Evolutionary conservation across 2,888 invertebrate genomes (phyloP), one percentile per base, ranked within the genome.

Genomic region (Epinotia demarniana): DNA sequence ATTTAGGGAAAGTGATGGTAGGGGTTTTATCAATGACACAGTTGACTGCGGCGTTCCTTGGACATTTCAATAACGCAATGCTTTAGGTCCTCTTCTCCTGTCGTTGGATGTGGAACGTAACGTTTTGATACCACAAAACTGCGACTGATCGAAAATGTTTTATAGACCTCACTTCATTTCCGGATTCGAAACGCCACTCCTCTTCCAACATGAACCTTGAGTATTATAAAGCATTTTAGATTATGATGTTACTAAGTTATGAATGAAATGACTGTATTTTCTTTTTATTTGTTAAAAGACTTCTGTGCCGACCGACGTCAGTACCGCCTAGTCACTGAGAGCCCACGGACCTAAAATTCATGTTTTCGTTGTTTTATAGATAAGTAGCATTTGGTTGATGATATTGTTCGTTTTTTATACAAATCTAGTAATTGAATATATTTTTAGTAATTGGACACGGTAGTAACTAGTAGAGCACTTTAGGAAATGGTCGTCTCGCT

Each of bases 281-380:
- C 82, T 81, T 83, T 81, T 82, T 80, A 83, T 83, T 81, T 84
- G 86, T 89, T 87, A 84, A 85, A 85, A 83, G 85, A 84, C 84
- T 84, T 85, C 82, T 81, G 80, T 84, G 83, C 85, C 82, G 82
- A 84, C 82, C 83, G 83, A 84, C 84, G 86, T 90, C 89, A 87
- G 88, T 89, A 92, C 94, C 94, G 94, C 94, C 94, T 94, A 94
- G 93, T 94, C 93, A 92, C 93, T 93, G 93, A 92, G 92, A 92
- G 85, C 91, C 92, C 90, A 89, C 90, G 87, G 86, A 90, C 84
- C 87, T 88, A 86, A 86, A 87, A 89, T 86, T 89, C 87, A 87
- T 86, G 87, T 91, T 91, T 89, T 87, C 63, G 78, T 79, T 79
- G 72, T 89, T 89, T 87, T 88, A 86, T 87, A 86, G 82, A 85